phyloP scores from a whole-genome alignment of 1,140 invertebrate species.

The Pissodes strobi region DNA sequence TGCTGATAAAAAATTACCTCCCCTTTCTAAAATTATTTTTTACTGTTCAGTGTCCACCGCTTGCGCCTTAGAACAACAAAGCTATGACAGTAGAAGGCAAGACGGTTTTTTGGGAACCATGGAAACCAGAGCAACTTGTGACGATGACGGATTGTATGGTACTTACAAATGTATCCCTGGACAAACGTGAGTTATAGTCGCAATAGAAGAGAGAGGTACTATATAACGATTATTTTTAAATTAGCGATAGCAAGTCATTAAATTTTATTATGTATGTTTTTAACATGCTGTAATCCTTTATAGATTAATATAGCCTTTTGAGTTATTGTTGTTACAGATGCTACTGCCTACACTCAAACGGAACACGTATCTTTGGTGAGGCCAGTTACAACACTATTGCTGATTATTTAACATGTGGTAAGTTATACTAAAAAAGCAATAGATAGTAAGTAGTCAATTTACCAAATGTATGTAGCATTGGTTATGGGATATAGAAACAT shows the following conservation, averaged over 20 bases:
- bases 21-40: too few species aligned
- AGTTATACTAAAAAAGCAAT: conserved; percentile 29
- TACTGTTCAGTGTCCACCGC: conserved; percentile 42
- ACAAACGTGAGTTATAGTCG: conserved; percentile 62
- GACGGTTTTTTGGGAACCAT: conserved; percentile 50
- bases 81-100: conserved; percentile 49
- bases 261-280: too few species aligned
- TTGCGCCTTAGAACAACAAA: conserved; percentile 49
- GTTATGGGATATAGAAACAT: too few species aligned
- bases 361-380: conserved; percentile 65
- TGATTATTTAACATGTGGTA: conserved; percentile 62
- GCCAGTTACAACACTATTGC: conserved; percentile 55
- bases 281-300: too few species aligned
- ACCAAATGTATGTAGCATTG: too few species aligned
- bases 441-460: conserved; percentile 3
- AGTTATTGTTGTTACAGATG: conserved; percentile 61
- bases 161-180: conserved; percentile 62
- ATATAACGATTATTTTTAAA: too few species aligned
- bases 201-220: too few species aligned
- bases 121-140: conserved; percentile 59
- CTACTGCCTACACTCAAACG: conserved; percentile 62
- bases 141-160: conserved; percentile 60
- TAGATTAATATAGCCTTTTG: too few species aligned
- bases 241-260: too few species aligned
- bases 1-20: too few species aligned